Base-by-base conservation (phyloP, 2,888 invertebrate species). In the Heliconius cydno region DNA sequence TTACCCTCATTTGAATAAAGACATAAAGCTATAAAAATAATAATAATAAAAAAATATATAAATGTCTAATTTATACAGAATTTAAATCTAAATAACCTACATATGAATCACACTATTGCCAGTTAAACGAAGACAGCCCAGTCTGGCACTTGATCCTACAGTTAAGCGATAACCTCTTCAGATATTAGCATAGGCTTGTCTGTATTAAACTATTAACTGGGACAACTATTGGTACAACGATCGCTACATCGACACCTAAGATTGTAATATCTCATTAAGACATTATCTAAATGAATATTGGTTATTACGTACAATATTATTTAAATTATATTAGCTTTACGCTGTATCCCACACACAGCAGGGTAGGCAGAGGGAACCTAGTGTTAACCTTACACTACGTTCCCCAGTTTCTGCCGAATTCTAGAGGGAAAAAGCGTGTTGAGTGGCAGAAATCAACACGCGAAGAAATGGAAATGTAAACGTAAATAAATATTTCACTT, bases 101-200 rank as follows among this genome's bases (percentile, higher is more conserved):
- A 7, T 34, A 34, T 34, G 34, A 34, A 9, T 1, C 34, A 34
- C 34, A 34, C 34, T 34, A 34, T 34, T 34, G 34, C 46, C 19
- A 52, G 52, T 52, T 52, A 52, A 19, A 52, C 52, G 52, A 52
- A 19, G 19, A 19, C 22, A 52, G 7, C 7, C 19, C 6, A 60
- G 60, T 38, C 38, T 22, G 38, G 34, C 38, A 38, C 67, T 68
- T 38, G 38, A 68, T 68, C 12, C 38, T 38, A n/a, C n/a, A 38
- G 22, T n/a, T 68, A 68, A 68, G 67, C 67, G n/a, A 68, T 68
- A 68, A 22, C n/a, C 67, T 38, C 67, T 38, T n/a, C 13, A 68
- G 38, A 60, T 60, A n/a, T 34, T 68, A 68, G 67, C 34, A 34
- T 30, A 22, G 67, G 67, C 67, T 68, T 38, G 22, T 38, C 67